Conservation (phyloP, 2,888 invertebrate genomes). For the Gonocerus acuteangulatus region DNA sequence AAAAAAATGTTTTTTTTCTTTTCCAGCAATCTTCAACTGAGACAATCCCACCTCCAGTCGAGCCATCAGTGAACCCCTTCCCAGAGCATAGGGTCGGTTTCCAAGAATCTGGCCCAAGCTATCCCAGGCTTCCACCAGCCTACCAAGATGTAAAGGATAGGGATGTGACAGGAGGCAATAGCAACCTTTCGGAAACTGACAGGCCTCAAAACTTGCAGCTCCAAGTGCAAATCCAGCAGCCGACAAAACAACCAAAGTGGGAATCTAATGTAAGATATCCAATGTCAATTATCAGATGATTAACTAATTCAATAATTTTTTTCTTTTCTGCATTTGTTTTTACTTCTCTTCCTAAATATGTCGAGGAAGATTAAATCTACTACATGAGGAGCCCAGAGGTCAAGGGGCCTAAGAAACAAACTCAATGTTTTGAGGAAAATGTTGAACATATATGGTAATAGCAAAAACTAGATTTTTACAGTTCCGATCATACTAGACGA, state of each 20-base stretch:
- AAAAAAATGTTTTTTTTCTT: too few relatives aligned
- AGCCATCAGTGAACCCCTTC: constrained; percentile 61
- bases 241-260: constrained; percentile 39
- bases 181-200: constrained; percentile 43
- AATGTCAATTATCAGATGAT: not conserved
- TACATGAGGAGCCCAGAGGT: too few relatives aligned
- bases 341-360: too few relatives aligned
- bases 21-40: constrained; percentile 31
- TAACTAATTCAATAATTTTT: not conserved
- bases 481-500: too few relatives aligned
- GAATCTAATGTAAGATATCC: constrained; percentile 28
- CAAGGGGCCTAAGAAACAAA: too few relatives aligned
- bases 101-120: constrained; percentile 36
- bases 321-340: not conserved
- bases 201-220: constrained; percentile 60
- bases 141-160: constrained; percentile 58
- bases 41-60: constrained; percentile 48
- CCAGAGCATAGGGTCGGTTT: constrained; percentile 55
- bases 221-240: constrained; percentile 62
- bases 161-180: constrained; percentile 48
- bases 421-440: too few relatives aligned
- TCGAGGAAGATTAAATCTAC: too few relatives aligned
- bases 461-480: too few relatives aligned
- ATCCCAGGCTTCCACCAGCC: constrained; percentile 44
- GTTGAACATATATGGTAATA: too few relatives aligned